These are phyloP conservation scores for Leucophora obtusa DNA, from an alignment of 2,888 invertebrate species.

Conservation along the genomic window DNA sequence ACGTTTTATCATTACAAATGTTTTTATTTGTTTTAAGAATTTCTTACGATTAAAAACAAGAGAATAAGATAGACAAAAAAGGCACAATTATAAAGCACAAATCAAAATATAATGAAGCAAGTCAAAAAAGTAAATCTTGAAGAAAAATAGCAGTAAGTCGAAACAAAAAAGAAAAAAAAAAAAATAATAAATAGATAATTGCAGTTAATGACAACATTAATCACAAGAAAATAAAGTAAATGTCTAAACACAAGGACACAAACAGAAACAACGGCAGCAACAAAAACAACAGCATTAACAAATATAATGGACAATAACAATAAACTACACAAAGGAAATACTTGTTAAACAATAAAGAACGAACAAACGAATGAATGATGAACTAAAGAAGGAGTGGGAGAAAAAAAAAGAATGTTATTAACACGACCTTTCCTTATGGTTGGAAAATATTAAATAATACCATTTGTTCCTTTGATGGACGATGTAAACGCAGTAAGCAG, in stretches of 20 bases:
- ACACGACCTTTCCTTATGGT: constrained; percentile 35
- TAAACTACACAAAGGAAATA: constrained; percentile 32
- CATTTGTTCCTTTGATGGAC: background rate
- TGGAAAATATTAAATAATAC: background rate
- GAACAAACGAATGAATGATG: background rate
- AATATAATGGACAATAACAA: background rate
- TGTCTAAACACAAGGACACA: constrained; percentile 42
- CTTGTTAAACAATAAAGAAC: constrained; percentile 9
- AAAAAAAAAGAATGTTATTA: constrained; percentile 58
- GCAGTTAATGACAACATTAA: constrained; percentile 78
- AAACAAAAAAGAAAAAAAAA: constrained; percentile 8
- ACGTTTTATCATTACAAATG: constrained; percentile 46
- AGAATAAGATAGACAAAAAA: background rate
- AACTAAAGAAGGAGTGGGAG: constrained; percentile 28
- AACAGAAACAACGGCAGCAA: constrained; percentile 18
- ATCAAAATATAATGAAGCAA: constrained; percentile 58
- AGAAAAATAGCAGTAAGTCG: constrained; percentile 1
- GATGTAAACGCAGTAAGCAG: constrained; percentile 22
- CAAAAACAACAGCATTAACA: constrained; percentile 14
- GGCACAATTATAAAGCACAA: constrained; percentile 45
- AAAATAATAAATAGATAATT: constrained; percentile 72
- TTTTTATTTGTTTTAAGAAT: background rate
- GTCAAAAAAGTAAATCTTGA: constrained; percentile 45
- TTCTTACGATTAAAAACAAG: background rate
- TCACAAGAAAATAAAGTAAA: constrained; percentile 75